These are phyloP conservation scores for Nyleta sp. DNA, from an alignment of 2,888 invertebrate species.

Conservation along the genomic window DNA sequence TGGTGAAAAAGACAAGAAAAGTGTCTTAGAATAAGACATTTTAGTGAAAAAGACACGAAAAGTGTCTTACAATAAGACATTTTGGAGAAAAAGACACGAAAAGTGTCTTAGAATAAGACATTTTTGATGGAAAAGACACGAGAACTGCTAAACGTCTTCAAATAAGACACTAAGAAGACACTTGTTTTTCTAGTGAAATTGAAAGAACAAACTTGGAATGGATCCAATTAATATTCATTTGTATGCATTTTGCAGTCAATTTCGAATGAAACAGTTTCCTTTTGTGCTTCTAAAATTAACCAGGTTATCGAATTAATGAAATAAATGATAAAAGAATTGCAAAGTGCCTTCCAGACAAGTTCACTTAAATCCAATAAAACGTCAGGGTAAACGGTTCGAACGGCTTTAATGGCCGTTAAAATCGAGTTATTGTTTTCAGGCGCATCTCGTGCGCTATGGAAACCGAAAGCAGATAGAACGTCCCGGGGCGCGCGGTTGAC, in stretches of 20 bases:
- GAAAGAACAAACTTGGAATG: no score
- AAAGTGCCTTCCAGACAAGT: constrained; percentile 64
- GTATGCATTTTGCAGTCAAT: neutral
- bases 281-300: constrained; percentile 13
- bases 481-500: constrained; percentile 75
- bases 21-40: no score
- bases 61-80: no score
- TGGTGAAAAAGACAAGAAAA: no score
- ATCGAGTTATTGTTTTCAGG: constrained; percentile 78
- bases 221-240: no score
- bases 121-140: no score
- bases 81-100: no score
- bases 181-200: no score
- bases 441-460: constrained; percentile 66
- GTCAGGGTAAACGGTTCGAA: constrained; percentile 73
- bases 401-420: constrained; percentile 77
- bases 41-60: no score
- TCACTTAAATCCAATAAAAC: constrained; percentile 72
- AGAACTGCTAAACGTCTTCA: no score
- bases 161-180: no score
- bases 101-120: no score
- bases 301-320: constrained; percentile 35
- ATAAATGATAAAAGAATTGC: constrained; percentile 49
- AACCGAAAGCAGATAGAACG: constrained; percentile 70
- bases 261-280: neutral